Evolutionary conservation across 92 coral and sea anemone genomes (phyloP).

Genomic region (Bergia puertoricense): DNA sequence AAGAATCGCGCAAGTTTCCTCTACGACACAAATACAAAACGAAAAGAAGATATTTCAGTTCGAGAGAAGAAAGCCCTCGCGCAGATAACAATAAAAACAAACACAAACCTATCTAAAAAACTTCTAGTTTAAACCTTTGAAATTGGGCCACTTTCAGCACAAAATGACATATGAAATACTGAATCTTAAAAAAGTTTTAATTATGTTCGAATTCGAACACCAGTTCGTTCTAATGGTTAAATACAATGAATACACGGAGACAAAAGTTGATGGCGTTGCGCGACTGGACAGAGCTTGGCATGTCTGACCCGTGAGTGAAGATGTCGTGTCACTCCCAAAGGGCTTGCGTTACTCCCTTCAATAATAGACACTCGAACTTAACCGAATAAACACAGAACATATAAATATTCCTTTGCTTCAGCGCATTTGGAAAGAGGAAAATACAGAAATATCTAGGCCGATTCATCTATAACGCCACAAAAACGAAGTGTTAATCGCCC

Average conservation of each 20-base stretch:
- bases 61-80: constrained; percentile 37
- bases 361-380: constrained; percentile 25
- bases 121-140: constrained; percentile 7
- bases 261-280: constrained; percentile 38
- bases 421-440: not conserved
- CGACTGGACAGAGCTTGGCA: not conserved
- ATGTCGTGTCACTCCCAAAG: constrained; percentile 43
- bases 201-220: not conserved
- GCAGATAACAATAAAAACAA: constrained; percentile 1
- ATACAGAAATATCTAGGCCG: not conserved
- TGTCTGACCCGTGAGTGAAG: constrained; percentile 1
- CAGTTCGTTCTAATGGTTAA: not conserved
- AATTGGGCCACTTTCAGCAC: constrained; percentile 6
- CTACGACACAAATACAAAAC: not conserved
- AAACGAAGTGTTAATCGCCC: constrained; percentile 31
- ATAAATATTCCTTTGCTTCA: constrained; percentile 12
- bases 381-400: not conserved
- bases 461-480: not conserved
- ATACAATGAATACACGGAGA: not conserved
- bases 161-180: not conserved
- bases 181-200: not conserved
- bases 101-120: not conserved
- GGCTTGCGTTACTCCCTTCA: constrained; percentile 37
- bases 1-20: not conserved
- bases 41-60: constrained; percentile 8